These are phyloP conservation scores for Geothlypis trichas DNA, from an alignment of 2,113 vertebrate species.

Conservation along the genomic window DNA sequence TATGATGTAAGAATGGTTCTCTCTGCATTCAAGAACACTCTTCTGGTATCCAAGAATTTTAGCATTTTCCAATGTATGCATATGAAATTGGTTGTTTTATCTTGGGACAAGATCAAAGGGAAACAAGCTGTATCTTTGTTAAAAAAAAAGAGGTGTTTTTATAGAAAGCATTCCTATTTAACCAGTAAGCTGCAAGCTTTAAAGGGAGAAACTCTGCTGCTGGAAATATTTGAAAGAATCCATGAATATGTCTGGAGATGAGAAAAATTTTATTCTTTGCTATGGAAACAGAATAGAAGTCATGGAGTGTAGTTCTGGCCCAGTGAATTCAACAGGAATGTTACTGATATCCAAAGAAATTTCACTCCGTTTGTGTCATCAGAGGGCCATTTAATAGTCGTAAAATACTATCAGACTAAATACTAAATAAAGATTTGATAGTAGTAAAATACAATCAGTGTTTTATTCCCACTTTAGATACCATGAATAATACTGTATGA, in stretches of 20 bases:
- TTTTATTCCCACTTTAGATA: neutral
- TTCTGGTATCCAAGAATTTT: neutral
- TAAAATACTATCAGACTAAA: neutral
- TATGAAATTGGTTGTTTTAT: neutral
- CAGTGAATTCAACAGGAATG: neutral
- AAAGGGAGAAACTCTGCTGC: neutral
- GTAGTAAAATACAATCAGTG: neutral
- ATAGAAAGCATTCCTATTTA: neutral
- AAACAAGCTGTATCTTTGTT: neutral
- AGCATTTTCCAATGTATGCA: neutral
- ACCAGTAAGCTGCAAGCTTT: neutral
- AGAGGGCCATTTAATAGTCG: neutral
- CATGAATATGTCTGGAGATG: neutral
- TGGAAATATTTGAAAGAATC: neutral
- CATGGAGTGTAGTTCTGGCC: neutral
- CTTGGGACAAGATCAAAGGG: neutral
- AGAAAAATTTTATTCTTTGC: neutral
- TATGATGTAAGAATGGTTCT: neutral
- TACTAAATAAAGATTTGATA: neutral
- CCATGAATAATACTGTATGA: neutral
- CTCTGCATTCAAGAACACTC: neutral
- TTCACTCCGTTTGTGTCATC: neutral
- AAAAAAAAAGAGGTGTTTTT: neutral
- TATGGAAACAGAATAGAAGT: neutral
- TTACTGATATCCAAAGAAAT: neutral